Evolutionary conservation across 2,797 vertebrate genomes (phyloP), one percentile per base, ranked within the genome.

Genomic region (Neosilurus hyrtlii): DNA sequence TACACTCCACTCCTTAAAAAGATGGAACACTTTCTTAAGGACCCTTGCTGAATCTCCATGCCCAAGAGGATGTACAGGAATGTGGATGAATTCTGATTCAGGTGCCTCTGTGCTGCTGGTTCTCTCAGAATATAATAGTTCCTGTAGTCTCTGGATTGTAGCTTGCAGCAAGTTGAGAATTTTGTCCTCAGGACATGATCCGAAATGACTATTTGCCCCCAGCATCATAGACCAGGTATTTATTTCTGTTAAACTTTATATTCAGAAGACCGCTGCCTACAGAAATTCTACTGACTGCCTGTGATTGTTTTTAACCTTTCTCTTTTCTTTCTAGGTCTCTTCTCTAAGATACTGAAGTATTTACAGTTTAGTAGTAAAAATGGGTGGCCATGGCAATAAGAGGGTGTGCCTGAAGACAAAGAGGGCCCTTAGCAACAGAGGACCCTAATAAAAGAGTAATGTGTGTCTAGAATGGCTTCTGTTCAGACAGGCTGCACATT

Each of bases 301-400:
- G n/a, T 35, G 62, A 43, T 80, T 77, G 16, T n/a, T 59, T 67
- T 56, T 54, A 8, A 80, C 24, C 49, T 74, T 68, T 77, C 71
- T 57, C 73, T 79, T 20, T 77, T 74, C 66, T 62, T 70, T 65
- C 82, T 80, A 81, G 59, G 66, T 81, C 24, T 67, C 62, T 72
- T 81, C 37, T 63, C 81, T 62, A 22, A 80, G 56, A 59, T 82
- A 66, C 80, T 71, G 65, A 75, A 73, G 73, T 81, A 86, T 87
- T 88, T 86, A 85, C 71, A 59, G 82, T 74, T 75, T 59, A 73
- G 90, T 89, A 89, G 88, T 93, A 94, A 94, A 85, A 66, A 90
- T 61, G 74, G 70, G 93, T 95, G 90, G 88, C 91, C 90, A 91
- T 88, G 92, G 90, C 71, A 89, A 94, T 89, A 86, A 81, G 88